Percentiles rank a stretch among this genome's conserved stretches.
Conservation (phyloP, 2,113 vertebrate species). For the Apus apus region DNA sequence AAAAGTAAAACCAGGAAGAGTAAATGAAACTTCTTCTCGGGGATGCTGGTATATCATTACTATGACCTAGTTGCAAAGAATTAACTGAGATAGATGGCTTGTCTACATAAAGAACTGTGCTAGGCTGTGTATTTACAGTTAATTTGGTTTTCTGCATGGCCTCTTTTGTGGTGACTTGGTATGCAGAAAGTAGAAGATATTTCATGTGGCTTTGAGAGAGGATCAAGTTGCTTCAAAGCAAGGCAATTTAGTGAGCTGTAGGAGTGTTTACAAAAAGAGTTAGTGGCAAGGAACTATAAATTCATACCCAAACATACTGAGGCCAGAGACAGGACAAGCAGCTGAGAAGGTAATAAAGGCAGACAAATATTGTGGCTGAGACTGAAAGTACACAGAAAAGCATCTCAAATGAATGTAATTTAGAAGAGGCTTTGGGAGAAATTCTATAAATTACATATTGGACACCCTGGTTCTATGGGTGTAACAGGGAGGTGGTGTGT, state of each 20-base stretch:
- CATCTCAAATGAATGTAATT: neutral
- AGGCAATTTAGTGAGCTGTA: neutral
- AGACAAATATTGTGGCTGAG: neutral
- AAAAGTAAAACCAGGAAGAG: conserved; percentile 21
- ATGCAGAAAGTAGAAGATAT: neutral
- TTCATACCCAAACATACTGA: neutral
- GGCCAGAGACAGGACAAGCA: neutral
- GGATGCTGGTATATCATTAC: neutral
- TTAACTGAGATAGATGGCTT: neutral
- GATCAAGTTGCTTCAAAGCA: neutral
- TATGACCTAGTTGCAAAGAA: neutral
- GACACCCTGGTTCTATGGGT: accelerated
- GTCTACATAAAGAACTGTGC: neutral
- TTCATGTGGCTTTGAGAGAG: neutral
- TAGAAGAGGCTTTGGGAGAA: neutral
- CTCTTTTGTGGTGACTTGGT: neutral
- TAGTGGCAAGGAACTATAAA: neutral
- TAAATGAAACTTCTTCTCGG: neutral
- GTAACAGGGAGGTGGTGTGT: neutral
- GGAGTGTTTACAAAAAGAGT: neutral
- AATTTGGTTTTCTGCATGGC: neutral
- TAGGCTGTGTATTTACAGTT: neutral
- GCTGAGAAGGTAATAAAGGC: neutral
- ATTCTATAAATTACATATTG: neutral
- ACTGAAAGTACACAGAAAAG: neutral